Evolutionary conservation across 2,113 vertebrate species (phyloP).

Genomic region (Oncorhynchus keta): DNA sequence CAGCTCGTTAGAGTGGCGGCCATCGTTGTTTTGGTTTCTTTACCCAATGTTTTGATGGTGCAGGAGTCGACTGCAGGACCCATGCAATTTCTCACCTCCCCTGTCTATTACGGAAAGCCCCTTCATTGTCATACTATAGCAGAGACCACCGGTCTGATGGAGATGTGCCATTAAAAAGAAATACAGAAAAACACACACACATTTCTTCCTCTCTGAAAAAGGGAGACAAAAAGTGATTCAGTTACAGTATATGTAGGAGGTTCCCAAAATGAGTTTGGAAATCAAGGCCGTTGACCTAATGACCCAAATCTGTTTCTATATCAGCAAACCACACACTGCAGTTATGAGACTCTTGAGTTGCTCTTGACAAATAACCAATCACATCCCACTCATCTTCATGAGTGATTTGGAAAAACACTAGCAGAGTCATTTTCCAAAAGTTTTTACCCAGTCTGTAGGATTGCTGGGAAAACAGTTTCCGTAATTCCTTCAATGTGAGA

Average conservation of each 20-base stretch:
- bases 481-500: background rate
- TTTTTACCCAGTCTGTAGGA: background rate
- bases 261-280: background rate
- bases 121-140: background rate
- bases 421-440: background rate
- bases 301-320: background rate
- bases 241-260: no score
- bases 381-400: background rate
- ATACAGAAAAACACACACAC: background rate
- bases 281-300: background rate
- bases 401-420: background rate
- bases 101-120: background rate
- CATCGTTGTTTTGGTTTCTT: conserved; percentile 24
- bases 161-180: background rate
- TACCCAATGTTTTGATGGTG: conserved; percentile 27
- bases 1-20: conserved; percentile 45
- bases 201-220: background rate
- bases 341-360: background rate
- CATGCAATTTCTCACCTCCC: background rate
- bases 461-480: no score
- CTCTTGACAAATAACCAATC: background rate
- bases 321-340: background rate
- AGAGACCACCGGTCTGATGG: background rate
- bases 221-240: background rate
- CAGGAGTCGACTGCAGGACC: background rate